Evolutionary conservation across 1,140 invertebrate genomes (phyloP).

Genomic region (Brachionus asplanchnoidis): DNA sequence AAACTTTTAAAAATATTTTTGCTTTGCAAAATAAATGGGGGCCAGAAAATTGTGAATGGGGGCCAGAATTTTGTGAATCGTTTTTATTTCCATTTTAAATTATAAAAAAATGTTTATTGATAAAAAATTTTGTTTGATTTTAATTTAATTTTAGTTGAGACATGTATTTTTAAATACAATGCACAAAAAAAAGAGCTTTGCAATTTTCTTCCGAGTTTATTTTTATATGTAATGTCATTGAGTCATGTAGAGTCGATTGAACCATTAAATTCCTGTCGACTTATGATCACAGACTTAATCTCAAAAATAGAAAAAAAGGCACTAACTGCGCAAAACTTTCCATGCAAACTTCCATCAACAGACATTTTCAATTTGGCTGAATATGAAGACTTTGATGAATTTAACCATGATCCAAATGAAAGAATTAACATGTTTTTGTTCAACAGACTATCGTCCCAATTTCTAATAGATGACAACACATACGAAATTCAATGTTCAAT

Average conservation of each 20-base stretch:
- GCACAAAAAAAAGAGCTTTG: neutral
- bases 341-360: no score
- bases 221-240: neutral
- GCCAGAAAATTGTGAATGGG: no score
- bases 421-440: neutral
- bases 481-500: neutral
- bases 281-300: neutral
- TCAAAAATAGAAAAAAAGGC: neutral
- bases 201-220: slow-evolving; percentile 13
- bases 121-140: no score
- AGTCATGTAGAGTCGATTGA: slow-evolving; percentile 21
- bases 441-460: neutral
- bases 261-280: neutral
- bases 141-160: neutral
- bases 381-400: neutral
- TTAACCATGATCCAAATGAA: neutral
- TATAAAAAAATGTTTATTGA: no score
- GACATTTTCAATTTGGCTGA: neutral
- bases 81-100: no score
- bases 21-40: no score
- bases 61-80: no score
- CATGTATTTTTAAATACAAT: neutral
- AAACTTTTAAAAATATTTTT: no score
- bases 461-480: neutral
- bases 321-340: neutral